Evolutionary conservation across 2,113 vertebrate genomes (phyloP).

Genomic region (Indicator indicator): DNA sequence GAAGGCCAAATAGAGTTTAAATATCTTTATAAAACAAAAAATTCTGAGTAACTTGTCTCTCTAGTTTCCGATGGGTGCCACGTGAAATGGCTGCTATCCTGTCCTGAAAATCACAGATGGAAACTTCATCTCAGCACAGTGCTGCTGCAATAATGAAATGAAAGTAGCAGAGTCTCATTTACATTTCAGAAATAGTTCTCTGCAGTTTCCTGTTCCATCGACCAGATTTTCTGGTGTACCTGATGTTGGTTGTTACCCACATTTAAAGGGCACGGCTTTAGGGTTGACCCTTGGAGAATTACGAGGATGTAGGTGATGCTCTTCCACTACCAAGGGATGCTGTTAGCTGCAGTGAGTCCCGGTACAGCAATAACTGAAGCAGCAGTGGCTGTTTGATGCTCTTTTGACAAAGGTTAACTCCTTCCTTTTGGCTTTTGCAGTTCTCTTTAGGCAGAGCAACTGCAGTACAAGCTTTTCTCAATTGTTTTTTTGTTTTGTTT

Average conservation of each 20-base stretch:
- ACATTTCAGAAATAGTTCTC: slow-evolving; percentile 77
- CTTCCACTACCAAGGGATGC: background rate
- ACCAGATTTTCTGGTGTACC: slow-evolving; percentile 55
- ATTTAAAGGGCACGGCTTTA: background rate
- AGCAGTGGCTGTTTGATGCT: background rate
- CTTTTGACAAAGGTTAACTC: background rate
- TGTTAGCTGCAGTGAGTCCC: background rate
- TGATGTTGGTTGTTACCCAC: background rate
- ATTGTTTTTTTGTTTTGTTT: background rate
- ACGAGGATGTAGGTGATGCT: background rate
- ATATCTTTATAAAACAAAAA: background rate
- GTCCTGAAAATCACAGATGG: slow-evolving; percentile 67
- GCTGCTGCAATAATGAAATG: slow-evolving; percentile 66
- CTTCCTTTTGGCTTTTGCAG: slow-evolving; percentile 41
- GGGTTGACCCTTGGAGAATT: background rate
- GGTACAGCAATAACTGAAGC: background rate
- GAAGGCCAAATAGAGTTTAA: background rate
- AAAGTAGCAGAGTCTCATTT: slow-evolving; percentile 76
- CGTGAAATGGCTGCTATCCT: slow-evolving; percentile 50
- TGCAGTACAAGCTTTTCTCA: slow-evolving; percentile 32
- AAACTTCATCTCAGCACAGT: slow-evolving; percentile 51
- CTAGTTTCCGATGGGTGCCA: background rate
- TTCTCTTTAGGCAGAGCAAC: background rate
- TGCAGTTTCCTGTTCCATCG: slow-evolving; percentile 69
- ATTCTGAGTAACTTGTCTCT: background rate